Conservation (phyloP, 2,888 invertebrate genomes). For the Drosophila quinaria region DNA sequence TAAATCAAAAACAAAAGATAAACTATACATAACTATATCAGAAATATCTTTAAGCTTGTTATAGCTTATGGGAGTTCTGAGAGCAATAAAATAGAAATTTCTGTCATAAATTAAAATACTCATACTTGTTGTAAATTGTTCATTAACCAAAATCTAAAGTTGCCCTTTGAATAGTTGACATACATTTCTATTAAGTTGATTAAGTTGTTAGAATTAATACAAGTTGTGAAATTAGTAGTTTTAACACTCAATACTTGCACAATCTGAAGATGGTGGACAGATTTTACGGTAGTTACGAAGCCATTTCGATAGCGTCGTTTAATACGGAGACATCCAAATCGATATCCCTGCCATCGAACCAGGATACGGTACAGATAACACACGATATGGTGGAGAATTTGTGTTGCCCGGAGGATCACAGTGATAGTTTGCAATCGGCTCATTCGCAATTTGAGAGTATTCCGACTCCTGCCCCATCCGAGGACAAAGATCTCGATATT, state of each 20-base stretch:
- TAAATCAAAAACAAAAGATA: too few relatives aligned
- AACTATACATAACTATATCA: too few relatives aligned
- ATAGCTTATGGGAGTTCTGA: too few relatives aligned
- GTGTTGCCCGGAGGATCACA: not conserved
- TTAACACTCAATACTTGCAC: not conserved
- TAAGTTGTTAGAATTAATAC: not conserved
- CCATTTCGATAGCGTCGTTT: constrained; percentile 37
- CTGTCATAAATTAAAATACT: too few relatives aligned
- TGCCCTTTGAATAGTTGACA: constrained; percentile 3
- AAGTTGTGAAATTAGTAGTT: constrained; percentile 15
- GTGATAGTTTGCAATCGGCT: not conserved
- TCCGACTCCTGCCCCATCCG: constrained; percentile 25
- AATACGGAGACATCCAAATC: not conserved
- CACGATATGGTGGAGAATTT: constrained; percentile 32
- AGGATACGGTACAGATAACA: constrained; percentile 9
- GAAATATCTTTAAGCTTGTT: too few relatives aligned
- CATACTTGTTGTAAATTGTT: too few relatives aligned
- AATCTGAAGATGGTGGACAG: constrained; percentile 4
- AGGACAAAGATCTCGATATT: not conserved
- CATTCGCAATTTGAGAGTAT: not conserved
- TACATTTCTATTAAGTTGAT: not conserved
- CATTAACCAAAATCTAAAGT: not conserved
- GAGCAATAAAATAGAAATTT: too few relatives aligned
- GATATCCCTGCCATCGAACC: not conserved
- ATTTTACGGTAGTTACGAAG: constrained; percentile 27